Evolutionary conservation across 2,797 vertebrate species (phyloP).

Genomic region (Lacerta viridis): DNA sequence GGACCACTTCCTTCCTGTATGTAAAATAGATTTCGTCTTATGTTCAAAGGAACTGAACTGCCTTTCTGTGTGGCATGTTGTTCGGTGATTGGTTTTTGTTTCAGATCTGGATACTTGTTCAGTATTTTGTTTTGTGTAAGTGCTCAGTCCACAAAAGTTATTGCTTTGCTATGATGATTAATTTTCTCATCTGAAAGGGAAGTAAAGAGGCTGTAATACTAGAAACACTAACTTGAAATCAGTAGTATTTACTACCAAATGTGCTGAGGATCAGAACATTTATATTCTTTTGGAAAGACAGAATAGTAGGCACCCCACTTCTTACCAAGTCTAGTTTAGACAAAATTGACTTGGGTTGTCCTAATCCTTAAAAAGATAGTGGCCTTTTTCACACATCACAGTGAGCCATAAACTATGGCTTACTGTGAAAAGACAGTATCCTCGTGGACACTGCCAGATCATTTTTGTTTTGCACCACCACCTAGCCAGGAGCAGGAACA

Average conservation of each 20-base stretch:
- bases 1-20: background rate
- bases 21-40: fast-evolving
- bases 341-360: background rate
- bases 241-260: background rate
- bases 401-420: too few species aligned
- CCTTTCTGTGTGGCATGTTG: background rate
- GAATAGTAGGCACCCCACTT: background rate
- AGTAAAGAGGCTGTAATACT: background rate
- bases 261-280: background rate
- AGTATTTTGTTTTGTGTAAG: background rate
- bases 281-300: background rate
- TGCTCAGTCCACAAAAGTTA: background rate
- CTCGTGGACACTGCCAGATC: too few species aligned
- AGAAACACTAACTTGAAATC: background rate
- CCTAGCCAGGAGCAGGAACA: too few species aligned
- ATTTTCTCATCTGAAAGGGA: background rate
- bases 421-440: too few species aligned
- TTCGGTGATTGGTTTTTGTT: background rate
- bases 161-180: slow-evolving; percentile 4
- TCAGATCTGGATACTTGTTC: background rate
- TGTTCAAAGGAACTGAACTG: background rate
- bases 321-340: background rate
- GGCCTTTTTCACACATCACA: too few species aligned
- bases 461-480: too few species aligned
- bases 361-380: background rate